Percentiles rank a stretch among this genome's conserved stretches.
These are phyloP conservation scores for Latheticus oryzae DNA, from an alignment of 2,888 invertebrate species.

Conservation along the genomic window DNA sequence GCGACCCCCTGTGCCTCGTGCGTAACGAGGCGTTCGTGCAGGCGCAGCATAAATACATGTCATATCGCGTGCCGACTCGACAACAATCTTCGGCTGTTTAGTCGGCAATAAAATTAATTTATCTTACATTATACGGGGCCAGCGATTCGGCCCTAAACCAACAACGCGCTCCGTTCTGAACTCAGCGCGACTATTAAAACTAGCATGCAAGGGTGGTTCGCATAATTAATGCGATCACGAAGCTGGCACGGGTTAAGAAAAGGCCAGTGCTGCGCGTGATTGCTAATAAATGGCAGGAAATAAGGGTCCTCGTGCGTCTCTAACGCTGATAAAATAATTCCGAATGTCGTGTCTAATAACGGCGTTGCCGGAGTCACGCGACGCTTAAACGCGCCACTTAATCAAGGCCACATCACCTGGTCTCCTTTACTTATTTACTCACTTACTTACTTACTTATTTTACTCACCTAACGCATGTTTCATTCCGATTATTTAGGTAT, in stretches of 20 bases:
- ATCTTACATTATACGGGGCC: slow-evolving; percentile 62
- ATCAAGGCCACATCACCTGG: slow-evolving; percentile 57
- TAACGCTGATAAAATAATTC: slow-evolving; percentile 67
- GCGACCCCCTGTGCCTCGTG: slow-evolving; percentile 37
- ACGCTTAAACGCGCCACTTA: slow-evolving; percentile 60
- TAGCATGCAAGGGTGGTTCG: slow-evolving; percentile 63
- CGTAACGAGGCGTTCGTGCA: slow-evolving; percentile 58
- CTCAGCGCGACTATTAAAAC: slow-evolving; percentile 54
- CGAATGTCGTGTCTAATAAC: slow-evolving; percentile 67
- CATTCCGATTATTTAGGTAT: too few relatives aligned
- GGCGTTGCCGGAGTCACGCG: slow-evolving; percentile 61
- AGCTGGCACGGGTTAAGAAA: slow-evolving; percentile 65
- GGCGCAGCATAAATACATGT: slow-evolving; percentile 61
- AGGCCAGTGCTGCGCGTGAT: slow-evolving; percentile 65
- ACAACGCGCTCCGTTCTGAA: slow-evolving; percentile 50
- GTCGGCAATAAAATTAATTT: slow-evolving; percentile 68
- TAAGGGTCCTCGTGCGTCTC: slow-evolving; percentile 66
- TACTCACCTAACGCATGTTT: too few relatives aligned
- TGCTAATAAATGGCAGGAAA: slow-evolving; percentile 67
- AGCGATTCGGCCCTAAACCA: slow-evolving; percentile 62
- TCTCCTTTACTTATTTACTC: slow-evolving; percentile 21
- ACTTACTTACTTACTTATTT: too few relatives aligned
- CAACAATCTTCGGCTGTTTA: slow-evolving; percentile 67
- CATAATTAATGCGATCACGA: slow-evolving; percentile 65
- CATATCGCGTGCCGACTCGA: slow-evolving; percentile 65